Percentiles rank a stretch among this genome's conserved stretches.
Conservation (phyloP, 2,888 invertebrate species). For the Drosophila longiperda region DNA sequence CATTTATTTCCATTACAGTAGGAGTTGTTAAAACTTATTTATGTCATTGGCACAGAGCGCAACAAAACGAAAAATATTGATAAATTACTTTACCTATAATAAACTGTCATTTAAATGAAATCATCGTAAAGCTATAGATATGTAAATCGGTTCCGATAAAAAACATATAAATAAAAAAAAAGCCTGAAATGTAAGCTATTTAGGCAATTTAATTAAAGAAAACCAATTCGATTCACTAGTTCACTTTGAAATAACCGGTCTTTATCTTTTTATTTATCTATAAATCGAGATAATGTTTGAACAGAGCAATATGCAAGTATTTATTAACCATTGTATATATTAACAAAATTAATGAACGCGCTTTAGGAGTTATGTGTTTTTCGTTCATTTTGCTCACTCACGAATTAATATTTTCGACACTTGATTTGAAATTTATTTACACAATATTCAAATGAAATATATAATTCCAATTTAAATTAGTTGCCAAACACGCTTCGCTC, state of each 20-base stretch:
- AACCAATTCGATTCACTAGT: not conserved
- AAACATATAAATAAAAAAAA: not conserved
- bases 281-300: conserved; percentile 4
- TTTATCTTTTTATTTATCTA: not conserved
- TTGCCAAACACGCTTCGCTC: conserved; percentile 32
- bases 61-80: conserved; percentile 36
- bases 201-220: not conserved
- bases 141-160: conserved; percentile 35
- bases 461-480: conserved; percentile 67
- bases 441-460: conserved; percentile 69
- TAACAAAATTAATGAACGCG: conserved; percentile 41
- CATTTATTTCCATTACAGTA: conserved; percentile 44
- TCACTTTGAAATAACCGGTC: not conserved
- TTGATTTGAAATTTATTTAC: conserved; percentile 67
- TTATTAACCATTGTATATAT: conserved; percentile 42
- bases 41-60: conserved; percentile 46
- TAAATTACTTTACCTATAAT: conserved; percentile 65
- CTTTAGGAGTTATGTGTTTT: conserved; percentile 42
- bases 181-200: not conserved
- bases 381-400: conserved; percentile 31
- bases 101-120: conserved; percentile 68
- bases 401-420: conserved; percentile 69
- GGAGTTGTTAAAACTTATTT: conserved; percentile 69
- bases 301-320: conserved; percentile 12
- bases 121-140: conserved; percentile 49